phyloP scores from a whole-genome alignment of 2,888 invertebrate genomes.

The Lithophane semibrunnea region DNA sequence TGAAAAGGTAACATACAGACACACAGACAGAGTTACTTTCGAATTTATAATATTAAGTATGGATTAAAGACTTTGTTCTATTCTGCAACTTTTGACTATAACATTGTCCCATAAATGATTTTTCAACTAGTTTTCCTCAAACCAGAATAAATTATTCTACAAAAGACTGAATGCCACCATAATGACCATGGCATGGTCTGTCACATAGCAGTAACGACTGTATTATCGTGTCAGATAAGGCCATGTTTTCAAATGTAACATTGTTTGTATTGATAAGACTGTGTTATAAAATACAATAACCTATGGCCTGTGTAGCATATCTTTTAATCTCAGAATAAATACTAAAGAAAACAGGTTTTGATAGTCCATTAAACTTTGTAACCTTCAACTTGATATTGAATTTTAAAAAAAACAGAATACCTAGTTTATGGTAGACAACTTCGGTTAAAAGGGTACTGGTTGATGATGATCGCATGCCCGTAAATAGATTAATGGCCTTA shows the following conservation, averaged over 20 bases:
- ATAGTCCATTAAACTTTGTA: slow-evolving; percentile 45
- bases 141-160: neutral
- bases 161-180: slow-evolving; percentile 11
- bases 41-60: too few species aligned
- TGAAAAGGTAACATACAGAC: too few species aligned
- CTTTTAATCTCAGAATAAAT: slow-evolving; percentile 38
- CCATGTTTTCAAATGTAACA: slow-evolving; percentile 47
- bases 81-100: neutral
- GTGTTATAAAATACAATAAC: slow-evolving; percentile 36
- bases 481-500: neutral
- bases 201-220: slow-evolving; percentile 16
- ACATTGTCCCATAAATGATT: neutral
- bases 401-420: neutral
- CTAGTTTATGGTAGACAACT: slow-evolving; percentile 11
- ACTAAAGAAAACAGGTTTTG: slow-evolving; percentile 47
- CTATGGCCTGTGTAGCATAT: slow-evolving; percentile 41
- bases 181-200: slow-evolving; percentile 21
- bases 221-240: slow-evolving; percentile 47
- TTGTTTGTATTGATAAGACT: slow-evolving; percentile 52
- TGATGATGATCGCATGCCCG: neutral
- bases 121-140: slow-evolving; percentile 16
- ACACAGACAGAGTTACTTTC: too few species aligned
- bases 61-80: neutral
- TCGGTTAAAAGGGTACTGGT: neutral
- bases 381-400: slow-evolving; percentile 54